Conservation (phyloP, 2,797 vertebrate genomes). For the Megalops cyprinoides region DNA sequence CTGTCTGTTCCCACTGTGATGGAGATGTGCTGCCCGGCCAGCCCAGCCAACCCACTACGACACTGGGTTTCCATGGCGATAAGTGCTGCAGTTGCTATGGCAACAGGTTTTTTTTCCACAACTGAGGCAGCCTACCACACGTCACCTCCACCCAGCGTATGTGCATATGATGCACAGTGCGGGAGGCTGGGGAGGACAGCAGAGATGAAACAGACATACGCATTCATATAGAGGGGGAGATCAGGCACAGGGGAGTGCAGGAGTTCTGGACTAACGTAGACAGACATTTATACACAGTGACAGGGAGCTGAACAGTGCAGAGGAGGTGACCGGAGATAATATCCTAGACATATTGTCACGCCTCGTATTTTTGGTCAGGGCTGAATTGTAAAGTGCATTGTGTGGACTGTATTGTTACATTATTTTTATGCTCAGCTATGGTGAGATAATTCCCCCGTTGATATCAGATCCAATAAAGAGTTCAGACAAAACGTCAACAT, state of each 20-base stretch:
- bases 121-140: conserved; percentile 64
- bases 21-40: conserved; percentile 9
- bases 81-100: conserved; percentile 65
- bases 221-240: conserved; percentile 61
- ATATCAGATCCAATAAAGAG: no score
- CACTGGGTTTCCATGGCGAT: conserved; percentile 66
- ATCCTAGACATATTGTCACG: background rate
- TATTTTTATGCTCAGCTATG: no score
- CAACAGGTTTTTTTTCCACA: conserved; percentile 69
- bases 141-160: conserved; percentile 62
- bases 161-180: conserved; percentile 40
- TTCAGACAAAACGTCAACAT: no score
- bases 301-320: background rate
- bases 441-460: no score
- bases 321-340: background rate
- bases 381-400: background rate
- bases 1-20: conserved; percentile 52
- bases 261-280: conserved; percentile 29
- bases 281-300: no score
- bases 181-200: conserved; percentile 50
- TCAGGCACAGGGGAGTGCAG: conserved; percentile 48
- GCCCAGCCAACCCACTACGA: conserved; percentile 16
- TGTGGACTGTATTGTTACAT: conserved; percentile 2
- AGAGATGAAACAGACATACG: conserved; percentile 62
- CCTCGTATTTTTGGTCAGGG: background rate